Evolutionary conservation across 2,888 invertebrate genomes (phyloP).

Genomic region (Aleiodes leptofemur): DNA sequence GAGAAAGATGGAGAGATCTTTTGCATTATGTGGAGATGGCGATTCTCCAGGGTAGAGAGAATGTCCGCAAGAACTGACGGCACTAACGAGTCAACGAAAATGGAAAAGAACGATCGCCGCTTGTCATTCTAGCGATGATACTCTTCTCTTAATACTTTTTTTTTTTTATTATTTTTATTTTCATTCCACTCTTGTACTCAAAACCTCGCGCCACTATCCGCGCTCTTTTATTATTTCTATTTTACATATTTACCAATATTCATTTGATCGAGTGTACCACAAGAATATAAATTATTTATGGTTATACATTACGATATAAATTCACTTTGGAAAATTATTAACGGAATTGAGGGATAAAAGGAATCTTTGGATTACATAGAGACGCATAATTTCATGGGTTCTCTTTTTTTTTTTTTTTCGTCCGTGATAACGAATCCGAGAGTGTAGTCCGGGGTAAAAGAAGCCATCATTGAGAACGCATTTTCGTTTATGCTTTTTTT

Average conservation of each 20-base stretch:
- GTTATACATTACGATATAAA: slow-evolving; percentile 38
- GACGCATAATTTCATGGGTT: slow-evolving; percentile 13
- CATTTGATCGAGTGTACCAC: slow-evolving; percentile 38
- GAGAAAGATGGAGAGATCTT: slow-evolving; percentile 43
- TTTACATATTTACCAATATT: slow-evolving; percentile 42
- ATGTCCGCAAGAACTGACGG: slow-evolving; percentile 46
- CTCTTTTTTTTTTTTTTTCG: slow-evolving; percentile 11
- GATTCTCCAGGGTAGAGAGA: slow-evolving; percentile 40
- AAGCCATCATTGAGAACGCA: slow-evolving; percentile 32
- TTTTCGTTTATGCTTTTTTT: slow-evolving; percentile 31
- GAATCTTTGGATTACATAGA: slow-evolving; percentile 32
- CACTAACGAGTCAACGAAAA: slow-evolving; percentile 47
- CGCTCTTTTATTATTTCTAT: slow-evolving; percentile 26
- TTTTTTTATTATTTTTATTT: background rate
- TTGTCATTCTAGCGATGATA: slow-evolving; percentile 44
- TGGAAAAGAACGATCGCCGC: slow-evolving; percentile 41
- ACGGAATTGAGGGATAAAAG: slow-evolving; percentile 44
- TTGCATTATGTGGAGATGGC: slow-evolving; percentile 46
- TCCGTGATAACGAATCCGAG: slow-evolving; percentile 30
- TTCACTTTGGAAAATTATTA: slow-evolving; percentile 43
- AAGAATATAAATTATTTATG: slow-evolving; percentile 46
- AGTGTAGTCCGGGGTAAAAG: background rate
- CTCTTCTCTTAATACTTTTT: background rate
- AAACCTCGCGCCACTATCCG: background rate
- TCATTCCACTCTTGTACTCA: background rate